Evolutionary conservation across 2,797 vertebrate species (phyloP), one percentile per base, ranked within the genome.

Genomic region (Salarias fasciatus): DNA sequence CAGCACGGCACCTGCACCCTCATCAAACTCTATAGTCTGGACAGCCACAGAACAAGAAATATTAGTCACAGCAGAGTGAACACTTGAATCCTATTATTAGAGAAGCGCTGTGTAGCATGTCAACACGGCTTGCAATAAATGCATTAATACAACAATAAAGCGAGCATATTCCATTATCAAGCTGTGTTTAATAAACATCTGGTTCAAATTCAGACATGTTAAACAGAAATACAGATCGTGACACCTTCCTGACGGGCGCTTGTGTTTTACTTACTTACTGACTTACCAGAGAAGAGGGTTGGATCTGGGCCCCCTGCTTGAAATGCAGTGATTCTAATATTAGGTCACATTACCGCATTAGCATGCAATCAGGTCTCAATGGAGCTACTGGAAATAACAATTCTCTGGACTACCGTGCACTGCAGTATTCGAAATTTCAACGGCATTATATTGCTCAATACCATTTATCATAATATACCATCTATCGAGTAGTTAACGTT

Each of bases 21-120:
- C 97, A 12, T 99, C 97, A 75, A 98, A 99, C 74, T 98, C 97
- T 14, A 99, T 95, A 0, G 96, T 98, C 97, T 99, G 89, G 45
- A 77, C 48, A 60, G 68, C 72, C 77, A 81, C 41, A 70, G 48
- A 69, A 63, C 14, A 33, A 60, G 3, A 57, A 5, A 18, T 12
- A 57, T 85, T 63, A 88, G 74, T 40, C 54, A 79, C 54, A 45
- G 64, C 61, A 67, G 37, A 44, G 56, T 0, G 47, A 53, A 43
- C 38, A 5, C 11, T 38, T 12, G 49, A 37, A 42, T 46, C 24
- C 41, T 54, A 44, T 7, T 5, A 57, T 8, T 24, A 24, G 18
- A 24, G n/a, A 41, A 24, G 18, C 3, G 24, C 18, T 24, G 18
- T 29, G 8, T 6, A 45, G 10, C 8, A 3, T 14, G 29, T 52